phyloP scores from a whole-genome alignment of 2,888 invertebrate genomes.

The Hoplodrina blanda region DNA sequence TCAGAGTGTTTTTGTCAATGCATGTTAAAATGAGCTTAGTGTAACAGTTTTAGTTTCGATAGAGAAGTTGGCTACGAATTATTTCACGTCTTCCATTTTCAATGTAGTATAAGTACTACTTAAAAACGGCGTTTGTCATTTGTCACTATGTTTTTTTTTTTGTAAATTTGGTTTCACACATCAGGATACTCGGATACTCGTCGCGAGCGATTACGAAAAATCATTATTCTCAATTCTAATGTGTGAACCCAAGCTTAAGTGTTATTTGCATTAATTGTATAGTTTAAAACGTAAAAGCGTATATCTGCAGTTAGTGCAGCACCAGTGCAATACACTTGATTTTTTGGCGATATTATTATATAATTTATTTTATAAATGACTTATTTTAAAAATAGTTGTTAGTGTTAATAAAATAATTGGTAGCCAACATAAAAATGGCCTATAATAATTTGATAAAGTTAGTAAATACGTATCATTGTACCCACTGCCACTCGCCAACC shows the following conservation, averaged over 20 bases:
- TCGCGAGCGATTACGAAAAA: neutral
- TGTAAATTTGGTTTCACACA: slow-evolving; percentile 47
- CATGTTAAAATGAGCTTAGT: slow-evolving; percentile 78
- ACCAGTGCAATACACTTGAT: slow-evolving; percentile 86
- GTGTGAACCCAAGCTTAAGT: slow-evolving; percentile 61
- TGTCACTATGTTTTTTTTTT: slow-evolving; percentile 48
- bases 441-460: slow-evolving; percentile 78
- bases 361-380: slow-evolving; percentile 79
- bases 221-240: slow-evolving; percentile 13
- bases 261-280: slow-evolving; percentile 72
- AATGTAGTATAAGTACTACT: slow-evolving; percentile 67
- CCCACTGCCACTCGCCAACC: slow-evolving; percentile 90
- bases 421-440: slow-evolving; percentile 88
- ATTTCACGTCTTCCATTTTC: slow-evolving; percentile 89
- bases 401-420: slow-evolving; percentile 85
- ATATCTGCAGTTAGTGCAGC: slow-evolving; percentile 82
- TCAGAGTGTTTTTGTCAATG: slow-evolving; percentile 65
- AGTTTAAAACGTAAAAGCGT: slow-evolving; percentile 72
- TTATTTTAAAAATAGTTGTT: slow-evolving; percentile 74
- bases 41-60: slow-evolving; percentile 78
- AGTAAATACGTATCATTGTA: slow-evolving; percentile 71
- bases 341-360: slow-evolving; percentile 78
- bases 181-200: slow-evolving; percentile 21
- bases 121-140: slow-evolving; percentile 60
- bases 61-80: slow-evolving; percentile 89